These are phyloP conservation scores for Neogobius melanostomus DNA, from an alignment of 2,113 vertebrate genomes.

Conservation along the genomic window DNA sequence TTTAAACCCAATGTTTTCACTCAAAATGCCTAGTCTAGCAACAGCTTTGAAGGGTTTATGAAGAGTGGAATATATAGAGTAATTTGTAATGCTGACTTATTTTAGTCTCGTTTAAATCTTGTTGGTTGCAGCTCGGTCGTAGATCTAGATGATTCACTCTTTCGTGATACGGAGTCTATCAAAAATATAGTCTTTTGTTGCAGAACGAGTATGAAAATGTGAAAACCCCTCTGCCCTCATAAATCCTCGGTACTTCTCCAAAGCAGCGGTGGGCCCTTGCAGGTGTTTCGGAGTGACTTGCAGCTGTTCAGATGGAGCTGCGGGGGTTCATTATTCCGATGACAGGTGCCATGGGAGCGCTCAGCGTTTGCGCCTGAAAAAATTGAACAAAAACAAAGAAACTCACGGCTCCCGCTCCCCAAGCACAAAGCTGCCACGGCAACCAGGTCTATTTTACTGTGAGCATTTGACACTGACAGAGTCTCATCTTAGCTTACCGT, in stretches of 20 bases:
- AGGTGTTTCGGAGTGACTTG: conserved; percentile 16
- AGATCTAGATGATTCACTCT: too few species aligned
- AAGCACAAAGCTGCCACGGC: conserved; percentile 38
- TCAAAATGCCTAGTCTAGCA: neutral
- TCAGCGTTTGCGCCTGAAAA: conserved; percentile 8
- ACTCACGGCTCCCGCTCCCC: neutral
- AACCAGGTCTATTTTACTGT: conserved; percentile 23
- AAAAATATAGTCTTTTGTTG: too few species aligned
- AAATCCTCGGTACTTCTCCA: neutral
- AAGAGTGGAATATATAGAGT: neutral
- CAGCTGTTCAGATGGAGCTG: conserved; percentile 32
- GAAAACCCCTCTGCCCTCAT: neutral
- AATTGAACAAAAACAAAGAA: conserved; percentile 2
- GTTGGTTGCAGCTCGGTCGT: too few species aligned
- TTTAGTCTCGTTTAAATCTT: too few species aligned
- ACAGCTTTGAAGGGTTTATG: neutral
- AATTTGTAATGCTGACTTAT: too few species aligned
- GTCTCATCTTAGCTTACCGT: neutral
- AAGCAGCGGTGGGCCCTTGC: neutral
- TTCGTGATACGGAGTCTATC: too few species aligned
- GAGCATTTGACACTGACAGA: neutral
- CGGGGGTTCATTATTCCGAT: conserved; percentile 21
- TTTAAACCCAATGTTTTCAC: conserved; percentile 8
- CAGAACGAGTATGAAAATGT: neutral
- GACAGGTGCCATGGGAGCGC: conserved; percentile 33